Percentiles rank a stretch among this genome's conserved stretches.
Evolutionary conservation across 92 coral and sea anemone genomes (phyloP).

Genomic region (Phenganax stokvisi): DNA sequence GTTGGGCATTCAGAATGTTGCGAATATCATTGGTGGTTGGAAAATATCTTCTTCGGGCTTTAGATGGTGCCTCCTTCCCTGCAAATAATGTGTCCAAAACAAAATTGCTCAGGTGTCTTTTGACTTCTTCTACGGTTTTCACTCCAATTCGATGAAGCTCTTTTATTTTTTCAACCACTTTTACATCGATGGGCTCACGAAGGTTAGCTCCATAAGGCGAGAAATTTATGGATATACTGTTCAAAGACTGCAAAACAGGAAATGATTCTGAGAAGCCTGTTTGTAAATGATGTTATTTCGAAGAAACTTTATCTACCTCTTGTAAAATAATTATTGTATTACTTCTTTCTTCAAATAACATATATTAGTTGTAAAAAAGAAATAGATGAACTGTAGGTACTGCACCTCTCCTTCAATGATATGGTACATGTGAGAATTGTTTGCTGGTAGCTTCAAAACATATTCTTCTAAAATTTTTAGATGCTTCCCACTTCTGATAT

Average conservation of each 20-base stretch:
- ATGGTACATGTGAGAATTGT: conserved; percentile 10
- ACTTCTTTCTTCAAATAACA: not conserved
- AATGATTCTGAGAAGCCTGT: no score
- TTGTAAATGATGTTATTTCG: no score
- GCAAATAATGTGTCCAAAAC: conserved; percentile 8
- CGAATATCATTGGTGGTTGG: conserved; percentile 54
- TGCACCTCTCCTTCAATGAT: conserved; percentile 13
- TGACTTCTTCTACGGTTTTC: conserved; percentile 58
- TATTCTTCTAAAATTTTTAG: conserved; percentile 1
- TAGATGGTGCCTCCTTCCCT: conserved; percentile 40
- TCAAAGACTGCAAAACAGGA: no score
- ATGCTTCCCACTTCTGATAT: not conserved
- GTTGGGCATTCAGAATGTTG: conserved; percentile 59
- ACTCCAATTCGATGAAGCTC: conserved; percentile 54
- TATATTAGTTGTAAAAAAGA: not conserved
- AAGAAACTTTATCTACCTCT: no score
- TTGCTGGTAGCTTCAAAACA: conserved; percentile 14
- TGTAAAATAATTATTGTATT: not conserved
- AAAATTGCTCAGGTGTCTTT: conserved; percentile 51
- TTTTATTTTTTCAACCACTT: conserved; percentile 49
- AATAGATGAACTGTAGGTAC: conserved; percentile 6
- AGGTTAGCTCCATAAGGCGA: conserved; percentile 50
- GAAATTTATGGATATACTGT: not conserved
- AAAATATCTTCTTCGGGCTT: conserved; percentile 51
- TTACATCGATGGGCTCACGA: conserved; percentile 55